These are phyloP conservation scores for Pollenia angustigena DNA, from an alignment of 2,888 invertebrate genomes.

Conservation along the genomic window DNA sequence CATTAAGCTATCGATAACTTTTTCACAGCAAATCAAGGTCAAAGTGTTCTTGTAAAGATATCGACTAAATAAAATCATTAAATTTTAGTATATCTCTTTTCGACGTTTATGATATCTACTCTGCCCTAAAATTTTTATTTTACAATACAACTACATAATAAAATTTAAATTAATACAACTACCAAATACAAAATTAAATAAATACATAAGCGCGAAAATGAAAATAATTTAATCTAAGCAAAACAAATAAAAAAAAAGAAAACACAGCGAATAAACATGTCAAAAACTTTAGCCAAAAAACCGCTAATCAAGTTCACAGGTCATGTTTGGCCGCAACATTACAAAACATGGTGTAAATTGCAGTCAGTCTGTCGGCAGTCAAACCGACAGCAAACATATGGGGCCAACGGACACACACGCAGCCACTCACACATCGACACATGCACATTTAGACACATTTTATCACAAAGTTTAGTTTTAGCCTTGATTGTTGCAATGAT, in stretches of 20 bases:
- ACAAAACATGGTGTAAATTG: conserved; percentile 67
- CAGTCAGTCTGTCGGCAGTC: conserved; percentile 44
- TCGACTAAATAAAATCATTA: background rate
- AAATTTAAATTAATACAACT: conserved; percentile 72
- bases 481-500: conserved; percentile 63
- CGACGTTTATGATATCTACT: background rate
- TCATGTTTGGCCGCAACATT: conserved; percentile 74
- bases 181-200: conserved; percentile 61
- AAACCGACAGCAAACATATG: conserved; percentile 53
- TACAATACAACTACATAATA: conserved; percentile 65
- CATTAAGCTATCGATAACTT: too few relatives aligned
- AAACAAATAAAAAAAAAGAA: conserved; percentile 16
- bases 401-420: conserved; percentile 43
- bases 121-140: background rate
- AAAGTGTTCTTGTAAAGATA: too few relatives aligned
- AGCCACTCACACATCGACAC: conserved; percentile 16
- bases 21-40: too few relatives aligned
- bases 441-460: conserved; percentile 69
- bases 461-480: conserved; percentile 66
- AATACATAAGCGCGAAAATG: conserved; percentile 35
- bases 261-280: conserved; percentile 73
- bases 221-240: conserved; percentile 61
- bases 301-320: conserved; percentile 83
- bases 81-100: background rate
- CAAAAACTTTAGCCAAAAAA: conserved; percentile 79